phyloP scores from a whole-genome alignment of 2,888 invertebrate species.

The Ophion ventricosus region DNA sequence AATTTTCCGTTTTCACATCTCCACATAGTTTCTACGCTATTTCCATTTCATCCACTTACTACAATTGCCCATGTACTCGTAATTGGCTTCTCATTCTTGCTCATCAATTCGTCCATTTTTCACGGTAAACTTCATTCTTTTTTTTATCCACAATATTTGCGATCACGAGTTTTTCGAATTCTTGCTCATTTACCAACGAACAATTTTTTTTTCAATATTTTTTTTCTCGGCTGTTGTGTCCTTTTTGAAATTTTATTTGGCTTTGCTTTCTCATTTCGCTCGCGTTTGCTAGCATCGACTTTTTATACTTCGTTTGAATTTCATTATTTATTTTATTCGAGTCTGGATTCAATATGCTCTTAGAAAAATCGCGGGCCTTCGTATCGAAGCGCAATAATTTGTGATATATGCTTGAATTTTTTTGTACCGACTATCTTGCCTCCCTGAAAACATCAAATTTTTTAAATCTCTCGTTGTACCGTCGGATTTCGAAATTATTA shows the following conservation, averaged over 20 bases:
- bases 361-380: too few species aligned
- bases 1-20: constrained; percentile 76
- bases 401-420: too few species aligned
- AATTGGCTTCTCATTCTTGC: background rate
- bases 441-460: background rate
- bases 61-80: background rate
- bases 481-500: background rate
- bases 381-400: too few species aligned
- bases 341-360: too few species aligned
- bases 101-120: background rate
- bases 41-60: background rate
- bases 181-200: background rate
- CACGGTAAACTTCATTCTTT: background rate
- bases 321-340: too few species aligned
- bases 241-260: too few species aligned
- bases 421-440: too few species aligned
- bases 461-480: background rate
- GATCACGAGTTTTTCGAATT: background rate
- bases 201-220: background rate
- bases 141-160: background rate
- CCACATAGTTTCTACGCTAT: constrained; percentile 6
- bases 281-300: too few species aligned
- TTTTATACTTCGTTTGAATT: too few species aligned
- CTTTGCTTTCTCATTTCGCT: too few species aligned
- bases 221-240: background rate